Evolutionary conservation across 2,113 vertebrate species (phyloP), one percentile per base, ranked within the genome.

Genomic region (Alligator sinensis): DNA sequence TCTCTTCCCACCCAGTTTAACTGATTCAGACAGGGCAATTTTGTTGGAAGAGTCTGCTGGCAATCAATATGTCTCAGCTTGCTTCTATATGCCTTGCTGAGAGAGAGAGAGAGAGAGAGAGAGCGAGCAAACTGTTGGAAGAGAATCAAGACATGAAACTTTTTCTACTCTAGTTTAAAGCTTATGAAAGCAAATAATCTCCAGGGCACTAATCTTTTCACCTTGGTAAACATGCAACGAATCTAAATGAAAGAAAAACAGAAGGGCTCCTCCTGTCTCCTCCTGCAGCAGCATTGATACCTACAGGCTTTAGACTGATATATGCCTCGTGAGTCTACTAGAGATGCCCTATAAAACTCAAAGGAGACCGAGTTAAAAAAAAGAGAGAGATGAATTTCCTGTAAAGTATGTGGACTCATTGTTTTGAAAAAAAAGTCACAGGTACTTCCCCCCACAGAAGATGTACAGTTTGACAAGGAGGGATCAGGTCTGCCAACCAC

Each of bases 61-160:
- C 97, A 97, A 96, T 98, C 97, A 97, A 89, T 97, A 98, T 93
- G 96, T 97, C 97, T 98, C 97, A 93, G 97, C 97, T 98, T 98
- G 96, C 94, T 98, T 86, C 84, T 95, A 78, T 97, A 25, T 95
- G 97, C 83, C 96, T 97, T 97, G 97, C 97, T 97, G 97, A 94
- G 96, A 97, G 94, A 87, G 92, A 96, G 34, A 34, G 34, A 34
- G 34, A 34, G 34, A 96, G 97, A 94, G 96, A 97, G 94, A 87
- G 92, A 96, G 77, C 1, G 13, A 85, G 77, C 1, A 11, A 87
- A 88, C 59, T 94, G 84, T 77, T 98, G 97, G 97, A 98, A 97
- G 77, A 94, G 81, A 97, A 97, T 97, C 98, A 98, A 98, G 96
- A 93, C 95, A 85, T 96, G 96, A 96, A 98, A 98, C 97, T 97